These are phyloP conservation scores for Exaiptasia diaphana DNA, from an alignment of 64 coral and sea anemone species.

Conservation along the genomic window DNA sequence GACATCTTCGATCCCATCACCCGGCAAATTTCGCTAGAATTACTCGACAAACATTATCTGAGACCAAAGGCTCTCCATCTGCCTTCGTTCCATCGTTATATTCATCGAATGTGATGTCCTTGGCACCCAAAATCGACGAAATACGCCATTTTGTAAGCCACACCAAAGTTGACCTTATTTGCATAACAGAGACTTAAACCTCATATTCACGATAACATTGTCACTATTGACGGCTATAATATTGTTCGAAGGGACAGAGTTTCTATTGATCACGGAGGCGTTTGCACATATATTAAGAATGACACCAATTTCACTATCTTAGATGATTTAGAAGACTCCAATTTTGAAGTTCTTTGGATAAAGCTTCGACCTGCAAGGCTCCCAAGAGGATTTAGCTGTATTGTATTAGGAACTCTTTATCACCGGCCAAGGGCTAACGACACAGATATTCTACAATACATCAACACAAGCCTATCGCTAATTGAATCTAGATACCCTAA, in stretches of 20 bases:
- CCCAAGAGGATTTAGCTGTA: slow-evolving; percentile 24
- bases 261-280: slow-evolving; percentile 46
- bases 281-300: slow-evolving; percentile 62
- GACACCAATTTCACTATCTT: slow-evolving; percentile 23
- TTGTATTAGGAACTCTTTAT: slow-evolving; percentile 32
- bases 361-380: background rate
- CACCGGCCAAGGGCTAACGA: slow-evolving; percentile 12
- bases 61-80: no score
- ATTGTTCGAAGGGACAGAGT: slow-evolving; percentile 58
- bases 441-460: background rate
- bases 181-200: slow-evolving; percentile 13
- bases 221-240: slow-evolving; percentile 52
- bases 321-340: slow-evolving; percentile 40
- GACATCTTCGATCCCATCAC: no score
- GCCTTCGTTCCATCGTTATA: no score
- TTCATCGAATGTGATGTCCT: background rate
- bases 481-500: no score
- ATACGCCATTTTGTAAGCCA: background rate
- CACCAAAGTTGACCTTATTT: background rate
- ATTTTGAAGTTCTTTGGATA: slow-evolving; percentile 44
- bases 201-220: slow-evolving; percentile 29
- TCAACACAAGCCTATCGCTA: background rate
- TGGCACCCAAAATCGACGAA: no score
- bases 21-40: no score
- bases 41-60: no score